These are phyloP conservation scores for Alectoris magna DNA, from an alignment of 2,797 vertebrate genomes.

Conservation along the genomic window DNA sequence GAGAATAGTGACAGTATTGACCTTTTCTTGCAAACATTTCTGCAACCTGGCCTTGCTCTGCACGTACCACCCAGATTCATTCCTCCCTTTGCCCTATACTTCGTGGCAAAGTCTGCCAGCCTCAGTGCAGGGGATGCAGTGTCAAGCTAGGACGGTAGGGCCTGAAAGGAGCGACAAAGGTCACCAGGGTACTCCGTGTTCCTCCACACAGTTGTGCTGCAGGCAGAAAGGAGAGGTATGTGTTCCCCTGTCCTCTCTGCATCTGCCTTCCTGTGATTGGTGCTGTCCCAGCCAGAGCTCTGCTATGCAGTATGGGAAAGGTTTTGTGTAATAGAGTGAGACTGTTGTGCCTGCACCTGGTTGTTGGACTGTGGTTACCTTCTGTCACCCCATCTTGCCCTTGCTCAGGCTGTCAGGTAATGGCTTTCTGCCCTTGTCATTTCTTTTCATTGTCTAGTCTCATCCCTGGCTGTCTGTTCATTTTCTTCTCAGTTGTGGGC, in stretches of 20 bases:
- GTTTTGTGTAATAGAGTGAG: background rate
- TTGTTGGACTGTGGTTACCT: background rate
- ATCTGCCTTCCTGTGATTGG: background rate
- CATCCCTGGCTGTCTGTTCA: background rate
- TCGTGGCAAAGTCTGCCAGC: background rate
- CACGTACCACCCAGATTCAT: background rate
- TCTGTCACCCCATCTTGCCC: background rate
- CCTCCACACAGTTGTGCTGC: background rate
- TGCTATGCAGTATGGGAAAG: background rate
- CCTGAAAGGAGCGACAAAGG: background rate
- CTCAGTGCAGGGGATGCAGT: background rate
- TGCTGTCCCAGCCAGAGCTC: accelerated
- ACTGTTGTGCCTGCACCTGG: background rate
- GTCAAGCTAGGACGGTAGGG: background rate
- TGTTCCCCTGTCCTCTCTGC: background rate
- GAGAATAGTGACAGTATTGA: background rate
- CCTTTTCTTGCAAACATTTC: slow-evolving; percentile 3
- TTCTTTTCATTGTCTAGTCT: background rate
- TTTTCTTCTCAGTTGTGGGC: background rate
- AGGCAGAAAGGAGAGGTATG: background rate
- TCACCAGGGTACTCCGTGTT: background rate
- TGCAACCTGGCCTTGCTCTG: background rate
- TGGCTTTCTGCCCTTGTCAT: background rate
- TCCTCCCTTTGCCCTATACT: slow-evolving; percentile 12
- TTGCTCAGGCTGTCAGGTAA: background rate